These are phyloP conservation scores for Hycleus phaleratus DNA, from an alignment of 1,140 invertebrate species.

Conservation along the genomic window DNA sequence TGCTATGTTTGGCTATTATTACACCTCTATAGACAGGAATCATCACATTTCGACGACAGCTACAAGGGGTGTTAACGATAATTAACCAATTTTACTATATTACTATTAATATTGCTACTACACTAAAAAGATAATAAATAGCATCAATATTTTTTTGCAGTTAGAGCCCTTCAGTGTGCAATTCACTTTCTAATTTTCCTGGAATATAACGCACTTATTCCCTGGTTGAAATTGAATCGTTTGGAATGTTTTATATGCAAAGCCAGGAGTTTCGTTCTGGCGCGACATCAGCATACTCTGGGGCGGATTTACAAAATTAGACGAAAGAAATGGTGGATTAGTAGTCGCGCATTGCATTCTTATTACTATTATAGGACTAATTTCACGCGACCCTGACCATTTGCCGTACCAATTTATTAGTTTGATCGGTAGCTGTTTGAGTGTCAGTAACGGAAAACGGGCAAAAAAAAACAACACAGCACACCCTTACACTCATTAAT, in stretches of 20 bases:
- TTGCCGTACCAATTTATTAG: slow-evolving; percentile 22
- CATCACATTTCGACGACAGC: neutral
- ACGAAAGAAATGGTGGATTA: slow-evolving; percentile 34
- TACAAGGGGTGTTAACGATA: no score
- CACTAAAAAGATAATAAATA: no score
- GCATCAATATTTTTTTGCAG: no score
- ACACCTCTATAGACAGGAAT: slow-evolving; percentile 1
- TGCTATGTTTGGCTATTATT: slow-evolving; percentile 18
- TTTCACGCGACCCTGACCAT: slow-evolving; percentile 28
- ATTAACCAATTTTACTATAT: no score
- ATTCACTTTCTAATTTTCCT: slow-evolving; percentile 3
- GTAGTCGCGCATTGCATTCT: slow-evolving; percentile 31
- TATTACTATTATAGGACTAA: slow-evolving; percentile 22
- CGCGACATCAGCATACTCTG: slow-evolving; percentile 11
- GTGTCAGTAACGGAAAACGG: neutral
- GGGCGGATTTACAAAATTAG: slow-evolving; percentile 29
- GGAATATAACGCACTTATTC: slow-evolving; percentile 5
- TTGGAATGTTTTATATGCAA: slow-evolving; percentile 32
- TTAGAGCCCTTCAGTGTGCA: no score
- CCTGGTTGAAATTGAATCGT: slow-evolving; percentile 26
- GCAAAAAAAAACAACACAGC: neutral
- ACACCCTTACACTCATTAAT: slow-evolving; percentile 7
- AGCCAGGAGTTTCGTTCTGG: slow-evolving; percentile 15
- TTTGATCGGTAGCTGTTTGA: neutral
- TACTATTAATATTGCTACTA: no score